These are phyloP conservation scores for Lasioglossum calceatum DNA, from an alignment of 2,888 invertebrate genomes.

Conservation along the genomic window DNA sequence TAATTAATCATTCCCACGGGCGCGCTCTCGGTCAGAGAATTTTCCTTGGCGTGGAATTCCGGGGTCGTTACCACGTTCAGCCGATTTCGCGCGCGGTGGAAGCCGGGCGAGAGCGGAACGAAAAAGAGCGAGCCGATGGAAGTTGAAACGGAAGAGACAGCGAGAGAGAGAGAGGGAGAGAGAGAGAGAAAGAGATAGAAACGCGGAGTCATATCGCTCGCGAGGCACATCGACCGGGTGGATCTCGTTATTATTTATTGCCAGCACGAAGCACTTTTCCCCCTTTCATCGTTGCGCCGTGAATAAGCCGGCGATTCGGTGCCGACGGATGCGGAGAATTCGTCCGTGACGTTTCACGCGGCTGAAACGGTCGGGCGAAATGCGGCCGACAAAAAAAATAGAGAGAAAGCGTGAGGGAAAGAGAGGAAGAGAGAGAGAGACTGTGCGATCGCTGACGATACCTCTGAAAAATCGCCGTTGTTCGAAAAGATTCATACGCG, in stretches of 20 bases:
- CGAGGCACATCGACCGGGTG: constrained; percentile 64
- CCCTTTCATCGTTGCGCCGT: constrained; percentile 60
- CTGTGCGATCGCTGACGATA: constrained; percentile 67
- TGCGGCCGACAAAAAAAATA: constrained; percentile 34
- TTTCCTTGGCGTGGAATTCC: constrained; percentile 11
- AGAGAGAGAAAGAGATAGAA: neutral
- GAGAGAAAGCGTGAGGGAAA: constrained; percentile 8
- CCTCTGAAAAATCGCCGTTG: constrained; percentile 65
- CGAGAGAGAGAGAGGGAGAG: neutral
- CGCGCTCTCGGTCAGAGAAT: neutral
- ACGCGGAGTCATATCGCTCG: constrained; percentile 63
- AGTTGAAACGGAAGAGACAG: constrained; percentile 5
- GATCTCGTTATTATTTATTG: constrained; percentile 73
- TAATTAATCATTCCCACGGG: constrained; percentile 9
- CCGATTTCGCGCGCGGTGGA: constrained; percentile 24
- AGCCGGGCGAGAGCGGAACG: neutral
- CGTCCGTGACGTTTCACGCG: constrained; percentile 67
- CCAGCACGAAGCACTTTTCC: constrained; percentile 65
- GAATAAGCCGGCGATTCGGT: constrained; percentile 61
- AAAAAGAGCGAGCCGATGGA: constrained; percentile 4
- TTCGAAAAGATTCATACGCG: constrained; percentile 64
- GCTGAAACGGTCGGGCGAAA: constrained; percentile 50
- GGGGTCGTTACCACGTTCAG: constrained; percentile 36
- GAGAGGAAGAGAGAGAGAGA: constrained; percentile 14
- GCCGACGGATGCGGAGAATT: constrained; percentile 65